These are phyloP conservation scores for Junonia oenone DNA, from an alignment of 2,888 invertebrate genomes.

Conservation along the genomic window DNA sequence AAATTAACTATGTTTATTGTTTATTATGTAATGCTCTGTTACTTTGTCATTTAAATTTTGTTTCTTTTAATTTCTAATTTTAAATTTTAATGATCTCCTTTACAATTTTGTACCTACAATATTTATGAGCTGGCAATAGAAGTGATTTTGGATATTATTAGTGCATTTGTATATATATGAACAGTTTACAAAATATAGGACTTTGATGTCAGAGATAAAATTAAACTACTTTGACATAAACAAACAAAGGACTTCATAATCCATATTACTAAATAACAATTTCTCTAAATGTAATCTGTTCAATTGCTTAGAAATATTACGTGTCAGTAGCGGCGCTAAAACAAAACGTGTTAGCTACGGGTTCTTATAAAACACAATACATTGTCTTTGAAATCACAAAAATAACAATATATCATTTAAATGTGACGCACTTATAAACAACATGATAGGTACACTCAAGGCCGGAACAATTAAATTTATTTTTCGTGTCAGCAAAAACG, in stretches of 20 bases:
- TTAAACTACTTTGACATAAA: background rate
- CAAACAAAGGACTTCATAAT: background rate
- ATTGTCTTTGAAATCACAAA: slow-evolving; percentile 18
- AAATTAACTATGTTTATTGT: background rate
- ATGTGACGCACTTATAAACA: slow-evolving; percentile 28
- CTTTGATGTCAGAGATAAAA: background rate
- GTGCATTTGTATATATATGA: too few species aligned
- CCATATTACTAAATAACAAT: background rate
- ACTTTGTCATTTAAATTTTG: too few species aligned
- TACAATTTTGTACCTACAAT: too few species aligned
- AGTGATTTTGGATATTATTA: too few species aligned
- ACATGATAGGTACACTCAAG: slow-evolving; percentile 12
- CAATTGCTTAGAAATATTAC: background rate
- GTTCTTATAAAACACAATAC: background rate
- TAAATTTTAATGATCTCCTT: too few species aligned
- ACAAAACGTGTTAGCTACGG: slow-evolving; percentile 17
- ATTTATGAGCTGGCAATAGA: too few species aligned
- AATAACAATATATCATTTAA: slow-evolving; percentile 13
- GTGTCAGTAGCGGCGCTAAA: background rate
- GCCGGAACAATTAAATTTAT: slow-evolving; percentile 15
- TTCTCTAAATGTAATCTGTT: background rate
- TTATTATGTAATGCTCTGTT: too few species aligned
- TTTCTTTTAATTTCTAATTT: too few species aligned
- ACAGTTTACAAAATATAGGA: background rate
- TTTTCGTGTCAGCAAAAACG: slow-evolving; percentile 4